Evolutionary conservation across 2,888 invertebrate species (phyloP), one percentile per base, ranked within the genome.

Genomic region (Drosophila vallismaia): DNA sequence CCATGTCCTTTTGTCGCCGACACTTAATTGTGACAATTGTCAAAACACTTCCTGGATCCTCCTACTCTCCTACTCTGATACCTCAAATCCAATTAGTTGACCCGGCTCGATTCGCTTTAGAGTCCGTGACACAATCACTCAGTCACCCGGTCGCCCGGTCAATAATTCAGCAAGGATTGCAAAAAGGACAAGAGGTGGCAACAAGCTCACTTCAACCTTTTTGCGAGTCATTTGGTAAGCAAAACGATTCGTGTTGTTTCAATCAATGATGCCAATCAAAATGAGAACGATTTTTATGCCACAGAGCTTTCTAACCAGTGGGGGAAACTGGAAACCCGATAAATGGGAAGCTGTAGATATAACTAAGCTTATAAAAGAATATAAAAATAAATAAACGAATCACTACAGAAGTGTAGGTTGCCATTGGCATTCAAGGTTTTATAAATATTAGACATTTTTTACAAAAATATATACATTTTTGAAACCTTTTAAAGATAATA

Each of bases 201-300:
- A 14, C 51, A 26, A 29, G 46, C 63, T 60, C 52, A 44, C 55
- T 59, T 59, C 46, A 40, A 57, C 49, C 51, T 64, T 67, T 82
- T 78, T 71, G 33, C 58, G 58, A 69, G 52, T 48, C 72, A 82
- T 83, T 71, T 72, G 68, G 63, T 45, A 58, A 71, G 84, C 78
- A 86, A 82, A 79, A 77, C 86, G 88, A 67, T 75, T 77, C 86
- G 88, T 86, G 86, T 79, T 86, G 79, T 88, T 89, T 88, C 88
- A 76, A 79, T 86, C 88, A 89, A 89, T 88, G 89, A 89, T 83
- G 89, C 89, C 88, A 89, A 89, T 89, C 89, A 87, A 88, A 77
- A 76, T 83, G 66, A 67, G 66, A 77, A 76, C 58, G 78, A 78
- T 86, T 85, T 84, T 85, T 75, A 52, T 64, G 52, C 52, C 66